Conservation (phyloP, 1,140 invertebrate species). For the Ruditapes philippinarum region DNA sequence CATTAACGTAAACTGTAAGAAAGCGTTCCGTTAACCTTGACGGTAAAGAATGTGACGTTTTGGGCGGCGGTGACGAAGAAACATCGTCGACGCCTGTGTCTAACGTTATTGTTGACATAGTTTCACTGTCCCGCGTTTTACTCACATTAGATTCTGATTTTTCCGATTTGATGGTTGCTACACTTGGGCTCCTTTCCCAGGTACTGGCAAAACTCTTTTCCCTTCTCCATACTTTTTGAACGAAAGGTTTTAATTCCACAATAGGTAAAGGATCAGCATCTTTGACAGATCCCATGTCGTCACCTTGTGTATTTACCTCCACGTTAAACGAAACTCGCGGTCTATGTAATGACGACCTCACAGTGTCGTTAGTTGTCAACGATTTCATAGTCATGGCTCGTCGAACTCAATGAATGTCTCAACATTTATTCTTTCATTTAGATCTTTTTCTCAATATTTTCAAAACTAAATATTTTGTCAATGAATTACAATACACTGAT, state of each 20-base stretch:
- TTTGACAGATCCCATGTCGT: not conserved
- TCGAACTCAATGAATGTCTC: not conserved
- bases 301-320: not conserved
- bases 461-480: slow-evolving; percentile 26
- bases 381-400: slow-evolving; percentile 37
- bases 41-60: slow-evolving; percentile 44
- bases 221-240: slow-evolving; percentile 75
- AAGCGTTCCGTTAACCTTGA: not conserved
- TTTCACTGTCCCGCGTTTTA: slow-evolving; percentile 54
- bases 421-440: not conserved
- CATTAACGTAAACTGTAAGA: slow-evolving; percentile 38
- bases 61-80: slow-evolving; percentile 63
- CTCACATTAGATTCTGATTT: slow-evolving; percentile 12
- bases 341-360: not conserved
- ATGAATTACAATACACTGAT: slow-evolving; percentile 15
- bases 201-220: slow-evolving; percentile 73
- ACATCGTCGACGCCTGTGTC: slow-evolving; percentile 44
- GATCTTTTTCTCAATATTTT: slow-evolving; percentile 1
- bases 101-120: slow-evolving; percentile 59
- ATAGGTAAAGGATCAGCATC: slow-evolving; percentile 72
- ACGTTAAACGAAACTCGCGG: slow-evolving; percentile 60
- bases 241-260: slow-evolving; percentile 76
- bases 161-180: slow-evolving; percentile 31
- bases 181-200: slow-evolving; percentile 60
- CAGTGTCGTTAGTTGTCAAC: not conserved